Evolutionary conservation across 2,113 vertebrate species (phyloP).

Genomic region (Raja brachyura): DNA sequence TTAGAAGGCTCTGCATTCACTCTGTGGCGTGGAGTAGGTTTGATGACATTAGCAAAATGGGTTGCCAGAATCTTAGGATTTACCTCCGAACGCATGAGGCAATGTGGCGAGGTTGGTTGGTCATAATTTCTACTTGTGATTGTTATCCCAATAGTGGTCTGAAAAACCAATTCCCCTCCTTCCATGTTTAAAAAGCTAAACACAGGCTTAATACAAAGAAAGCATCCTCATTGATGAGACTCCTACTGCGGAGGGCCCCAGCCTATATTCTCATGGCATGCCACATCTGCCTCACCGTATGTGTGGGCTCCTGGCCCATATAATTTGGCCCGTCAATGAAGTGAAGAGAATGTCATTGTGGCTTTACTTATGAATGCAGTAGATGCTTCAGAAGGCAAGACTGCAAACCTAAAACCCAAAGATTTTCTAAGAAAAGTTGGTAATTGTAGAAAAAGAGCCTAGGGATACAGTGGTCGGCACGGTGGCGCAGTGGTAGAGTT

Average conservation of each 20-base stretch:
- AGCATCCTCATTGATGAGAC: background rate
- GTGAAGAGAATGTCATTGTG: background rate
- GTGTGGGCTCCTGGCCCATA: too few species aligned
- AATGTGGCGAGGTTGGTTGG: background rate
- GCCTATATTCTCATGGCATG: too few species aligned
- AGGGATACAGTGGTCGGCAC: too few species aligned
- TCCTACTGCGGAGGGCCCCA: too few species aligned
- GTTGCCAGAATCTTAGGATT: background rate
- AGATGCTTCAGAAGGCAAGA: background rate
- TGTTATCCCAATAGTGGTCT: background rate
- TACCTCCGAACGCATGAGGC: background rate
- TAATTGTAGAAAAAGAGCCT: background rate
- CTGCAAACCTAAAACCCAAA: background rate
- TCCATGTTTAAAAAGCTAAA: background rate
- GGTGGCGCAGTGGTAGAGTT: too few species aligned
- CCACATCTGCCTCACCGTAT: background rate
- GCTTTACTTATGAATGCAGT: background rate
- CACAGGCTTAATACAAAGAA: background rate
- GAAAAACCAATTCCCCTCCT: background rate
- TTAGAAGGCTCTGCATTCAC: background rate
- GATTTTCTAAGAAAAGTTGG: background rate
- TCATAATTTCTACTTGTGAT: background rate
- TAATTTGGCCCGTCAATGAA: background rate
- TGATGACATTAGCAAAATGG: background rate
- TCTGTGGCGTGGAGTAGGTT: background rate